Base-by-base conservation (phyloP, 2,888 invertebrate genomes). In the Ceriagrion tenellum region DNA sequence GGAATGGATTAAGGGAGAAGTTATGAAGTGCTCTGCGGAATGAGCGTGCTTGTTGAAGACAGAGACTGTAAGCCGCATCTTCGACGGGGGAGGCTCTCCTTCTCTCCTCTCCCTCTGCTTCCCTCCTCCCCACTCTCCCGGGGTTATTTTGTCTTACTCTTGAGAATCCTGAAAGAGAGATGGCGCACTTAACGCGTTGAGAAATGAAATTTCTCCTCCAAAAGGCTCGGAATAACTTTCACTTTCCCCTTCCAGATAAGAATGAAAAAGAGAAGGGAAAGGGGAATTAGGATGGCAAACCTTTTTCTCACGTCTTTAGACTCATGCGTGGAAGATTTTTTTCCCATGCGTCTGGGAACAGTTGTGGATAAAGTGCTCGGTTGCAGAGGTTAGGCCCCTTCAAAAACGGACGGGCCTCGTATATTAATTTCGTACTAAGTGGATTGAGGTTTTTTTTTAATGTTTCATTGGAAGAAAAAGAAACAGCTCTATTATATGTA, bases 141-240 rank as follows among this genome's bases (percentile, higher is more conserved):
- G 13, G 69, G 16, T 69, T 69, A 69, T 69, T 69, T 69, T 26
- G 69, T 69, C 69, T 3, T 59, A 6, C 20, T n/a, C 69, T 23
- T 69, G n/a, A 69, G 69, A 12, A n/a, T n/a, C 26, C n/a, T n/a
- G 69, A 69, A 69, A 69, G 69, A 69, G 69, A 69, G n/a, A 69
- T 69, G 69, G n/a, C n/a, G 69, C 69, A n/a, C 69, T 69, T 69
- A n/a, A 69, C 59, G 69, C 69, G 69, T 26, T 69, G n/a, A 69
- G 69, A 69, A 69, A 69, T 69, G n/a, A 26, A 69, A 69, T 69
- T 69, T 69, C 69, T 69, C 69, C n/a, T n/a, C 20, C 69, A 69
- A 69, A n/a, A n/a, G 69, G 69, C 69, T 69, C 69, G n/a, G n/a
- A 69, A 69, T 69, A 69, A 69, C 69, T 69, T 69, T 69, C 69